Evolutionary conservation across 2,888 invertebrate genomes (phyloP).

Genomic region (Dermolepida albohirtum): DNA sequence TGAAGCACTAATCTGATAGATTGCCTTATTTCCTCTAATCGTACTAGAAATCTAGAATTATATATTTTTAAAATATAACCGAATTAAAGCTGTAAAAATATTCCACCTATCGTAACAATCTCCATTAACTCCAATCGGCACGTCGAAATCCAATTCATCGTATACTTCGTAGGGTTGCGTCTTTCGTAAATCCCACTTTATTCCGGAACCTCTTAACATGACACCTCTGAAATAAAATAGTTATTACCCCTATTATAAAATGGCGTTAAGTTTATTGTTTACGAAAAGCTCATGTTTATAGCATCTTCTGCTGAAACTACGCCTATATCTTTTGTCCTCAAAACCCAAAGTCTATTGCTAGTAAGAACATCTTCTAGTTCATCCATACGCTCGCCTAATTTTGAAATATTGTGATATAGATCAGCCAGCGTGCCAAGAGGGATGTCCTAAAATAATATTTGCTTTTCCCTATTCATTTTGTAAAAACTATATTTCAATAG

Average conservation of each 20-base stretch:
- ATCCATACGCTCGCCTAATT: slow-evolving; percentile 81
- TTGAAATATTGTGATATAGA: slow-evolving; percentile 75
- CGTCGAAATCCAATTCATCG: slow-evolving; percentile 84
- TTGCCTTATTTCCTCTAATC: slow-evolving; percentile 80
- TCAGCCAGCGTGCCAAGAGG: slow-evolving; percentile 85
- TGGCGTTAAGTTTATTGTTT: slow-evolving; percentile 42
- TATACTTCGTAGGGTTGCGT: slow-evolving; percentile 87
- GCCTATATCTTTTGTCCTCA: slow-evolving; percentile 81
- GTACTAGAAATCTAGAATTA: slow-evolving; percentile 69
- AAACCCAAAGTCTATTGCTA: slow-evolving; percentile 79
- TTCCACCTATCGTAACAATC: slow-evolving; percentile 83
- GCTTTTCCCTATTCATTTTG: not conserved
- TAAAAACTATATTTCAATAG: too few relatives aligned
- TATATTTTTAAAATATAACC: not conserved
- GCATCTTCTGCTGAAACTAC: slow-evolving; percentile 80
- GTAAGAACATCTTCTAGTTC: slow-evolving; percentile 86
- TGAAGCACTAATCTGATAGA: slow-evolving; percentile 82
- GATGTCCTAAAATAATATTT: slow-evolving; percentile 67
- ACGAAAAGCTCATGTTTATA: slow-evolving; percentile 77
- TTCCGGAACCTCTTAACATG: slow-evolving; percentile 83
- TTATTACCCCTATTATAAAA: not conserved
- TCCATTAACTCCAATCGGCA: slow-evolving; percentile 83
- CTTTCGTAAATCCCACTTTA: slow-evolving; percentile 90
- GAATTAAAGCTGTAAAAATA: not conserved
- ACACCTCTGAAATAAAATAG: slow-evolving; percentile 70